Evolutionary conservation across 2,113 vertebrate species (phyloP), one percentile per base, ranked within the genome.

Genomic region (Ptyas mucosa): DNA sequence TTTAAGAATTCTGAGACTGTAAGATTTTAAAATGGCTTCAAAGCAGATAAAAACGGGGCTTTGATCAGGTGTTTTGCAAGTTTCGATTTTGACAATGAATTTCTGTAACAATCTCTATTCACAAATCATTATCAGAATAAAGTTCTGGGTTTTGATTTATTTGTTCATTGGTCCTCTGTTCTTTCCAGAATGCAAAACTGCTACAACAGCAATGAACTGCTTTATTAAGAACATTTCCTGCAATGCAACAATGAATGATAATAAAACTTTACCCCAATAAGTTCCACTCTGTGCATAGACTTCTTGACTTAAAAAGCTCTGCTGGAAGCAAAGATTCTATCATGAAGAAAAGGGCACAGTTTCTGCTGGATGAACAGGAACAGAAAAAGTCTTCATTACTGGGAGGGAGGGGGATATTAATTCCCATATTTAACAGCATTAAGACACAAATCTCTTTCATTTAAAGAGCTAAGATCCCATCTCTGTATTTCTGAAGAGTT

Each of bases 401-500:
- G 23, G 93, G 69, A 69, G 64, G 52, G 39, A 7, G 34, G n/a
- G 11, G 93, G 81, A 94, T 94, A 54, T 2, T 1, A 90, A 91
- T 51, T 89, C 55, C 46, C 3, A 1, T 94, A 85, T 90, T 53
- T 92, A 94, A 92, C 93, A 92, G 92, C 55, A 69, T 90, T 87
- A 93, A 90, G 5, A 20, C 91, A 88, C 18, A 15, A 52, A 93
- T 58, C 8, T 69, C 92, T 90, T 94, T 89, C 85, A 55, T 51
- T 88, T 24, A 1, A 1, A 34, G 51, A 92, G 64, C 94, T 11
- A 91, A 92, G 12, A 93, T 88, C 34, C 55, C 53, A 92, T 11
- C 0, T 0, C 85, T 52, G 85, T 49, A 87, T 94, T 94, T 95
- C 11, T 85, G 94, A 95, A 93, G 53, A 95, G 94, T 96, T 90